Conservation (phyloP, 2,797 vertebrate species). For the Mus spretus region DNA sequence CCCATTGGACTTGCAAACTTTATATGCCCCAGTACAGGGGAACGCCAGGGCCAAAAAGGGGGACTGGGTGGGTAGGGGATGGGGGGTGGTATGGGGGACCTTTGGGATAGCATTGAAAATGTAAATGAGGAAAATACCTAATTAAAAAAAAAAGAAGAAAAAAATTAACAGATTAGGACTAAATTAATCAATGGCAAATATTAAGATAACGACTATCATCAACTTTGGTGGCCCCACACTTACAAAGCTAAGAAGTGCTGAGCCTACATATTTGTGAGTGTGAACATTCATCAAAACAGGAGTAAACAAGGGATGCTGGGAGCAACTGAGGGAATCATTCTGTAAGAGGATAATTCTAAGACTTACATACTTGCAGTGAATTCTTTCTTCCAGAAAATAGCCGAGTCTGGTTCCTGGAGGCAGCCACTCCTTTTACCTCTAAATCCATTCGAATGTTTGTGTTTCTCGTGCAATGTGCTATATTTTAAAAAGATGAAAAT, state of each 20-base stretch:
- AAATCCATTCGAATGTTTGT: slow-evolving; percentile 87
- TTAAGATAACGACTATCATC: slow-evolving; percentile 49
- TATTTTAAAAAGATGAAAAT: slow-evolving; percentile 42
- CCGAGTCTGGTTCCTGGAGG: slow-evolving; percentile 73
- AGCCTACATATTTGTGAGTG: slow-evolving; percentile 31
- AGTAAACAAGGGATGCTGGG: not conserved
- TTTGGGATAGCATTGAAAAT: too few relatives aligned
- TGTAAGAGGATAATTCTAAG: slow-evolving; percentile 1
- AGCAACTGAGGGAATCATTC: not conserved
- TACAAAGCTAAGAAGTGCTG: not conserved
- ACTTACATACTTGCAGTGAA: slow-evolving; percentile 80
- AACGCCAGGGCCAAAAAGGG: too few relatives aligned
- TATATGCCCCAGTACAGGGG: too few relatives aligned
- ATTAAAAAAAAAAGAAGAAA: too few relatives aligned
- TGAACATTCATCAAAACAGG: not conserved
- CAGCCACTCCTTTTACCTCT: slow-evolving; percentile 86
- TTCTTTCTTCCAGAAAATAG: slow-evolving; percentile 73
- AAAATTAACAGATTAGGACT: slow-evolving; percentile 39
- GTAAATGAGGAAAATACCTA: too few relatives aligned
- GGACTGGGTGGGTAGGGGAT: too few relatives aligned
- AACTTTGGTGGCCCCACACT: not conserved
- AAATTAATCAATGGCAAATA: not conserved
- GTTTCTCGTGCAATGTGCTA: slow-evolving; percentile 38
- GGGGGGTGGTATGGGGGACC: too few relatives aligned
- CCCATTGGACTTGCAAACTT: too few relatives aligned